Conservation (phyloP, 2,113 vertebrate species). For the Lepus timidus region DNA sequence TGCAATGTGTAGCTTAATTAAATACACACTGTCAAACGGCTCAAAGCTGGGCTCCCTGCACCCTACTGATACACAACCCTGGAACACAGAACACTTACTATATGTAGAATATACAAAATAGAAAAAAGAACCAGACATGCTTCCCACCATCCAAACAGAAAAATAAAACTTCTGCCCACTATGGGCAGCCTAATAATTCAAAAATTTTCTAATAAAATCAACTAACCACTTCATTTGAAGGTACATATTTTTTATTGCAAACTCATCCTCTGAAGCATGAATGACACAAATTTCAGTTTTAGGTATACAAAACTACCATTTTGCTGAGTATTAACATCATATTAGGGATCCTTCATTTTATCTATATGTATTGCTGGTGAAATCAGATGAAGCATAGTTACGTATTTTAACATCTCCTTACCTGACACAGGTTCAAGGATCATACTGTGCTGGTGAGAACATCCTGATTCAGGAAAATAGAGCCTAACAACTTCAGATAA, state of each 20-base stretch:
- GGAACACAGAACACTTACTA: conserved; percentile 3
- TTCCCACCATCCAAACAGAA: conserved; percentile 69
- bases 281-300: conserved; percentile 52
- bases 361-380: conserved; percentile 22
- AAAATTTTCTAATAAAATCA: conserved; percentile 57
- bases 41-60: not conserved
- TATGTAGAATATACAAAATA: conserved; percentile 44
- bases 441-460: not conserved
- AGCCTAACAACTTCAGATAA: conserved; percentile 56
- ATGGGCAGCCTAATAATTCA: not conserved
- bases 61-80: not conserved
- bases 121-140: conserved; percentile 49
- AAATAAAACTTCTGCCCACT: conserved; percentile 24
- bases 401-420: conserved; percentile 52
- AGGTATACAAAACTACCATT: not conserved
- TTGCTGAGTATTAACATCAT: not conserved
- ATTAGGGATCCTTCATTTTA: not conserved
- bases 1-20: conserved; percentile 68
- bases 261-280: conserved; percentile 15
- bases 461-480: conserved; percentile 44
- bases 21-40: conserved; percentile 56
- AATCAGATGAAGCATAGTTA: conserved; percentile 37
- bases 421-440: conserved; percentile 49
- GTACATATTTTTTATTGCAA: not conserved
- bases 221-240: conserved; percentile 19